Conservation (phyloP, 2,113 vertebrate genomes). For the Symphodus melops region DNA sequence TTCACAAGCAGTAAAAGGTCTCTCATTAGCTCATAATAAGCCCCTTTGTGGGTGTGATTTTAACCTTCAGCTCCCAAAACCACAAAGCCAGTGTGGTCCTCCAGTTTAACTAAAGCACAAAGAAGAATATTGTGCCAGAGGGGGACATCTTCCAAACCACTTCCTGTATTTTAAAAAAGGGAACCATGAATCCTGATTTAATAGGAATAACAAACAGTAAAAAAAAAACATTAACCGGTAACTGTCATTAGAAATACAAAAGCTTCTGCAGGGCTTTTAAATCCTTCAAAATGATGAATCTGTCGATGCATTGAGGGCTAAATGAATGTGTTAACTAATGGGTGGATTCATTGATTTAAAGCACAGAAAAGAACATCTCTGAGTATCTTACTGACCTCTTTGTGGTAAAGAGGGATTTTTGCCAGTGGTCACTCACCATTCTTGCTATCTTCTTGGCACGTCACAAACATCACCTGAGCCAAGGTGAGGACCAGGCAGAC, state of each 20-base stretch:
- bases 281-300: constrained; percentile 6
- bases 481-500: constrained; percentile 70
- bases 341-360: neutral
- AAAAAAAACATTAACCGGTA: neutral
- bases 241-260: constrained; percentile 3
- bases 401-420: neutral
- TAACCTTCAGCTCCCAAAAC: constrained; percentile 31
- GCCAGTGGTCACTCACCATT: constrained; percentile 68
- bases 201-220: constrained; percentile 22
- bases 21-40: constrained; percentile 4
- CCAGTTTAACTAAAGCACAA: constrained; percentile 14
- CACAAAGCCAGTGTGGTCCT: constrained; percentile 31
- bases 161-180: neutral
- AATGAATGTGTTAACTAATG: too few species aligned
- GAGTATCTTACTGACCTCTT: neutral
- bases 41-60: constrained; percentile 46
- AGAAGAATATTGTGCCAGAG: neutral
- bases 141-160: constrained; percentile 6
- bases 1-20: neutral
- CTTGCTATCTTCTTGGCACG: constrained; percentile 70
- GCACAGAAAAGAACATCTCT: neutral
- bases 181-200: neutral
- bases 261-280: constrained; percentile 12
- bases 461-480: constrained; percentile 74
- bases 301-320: neutral